phyloP scores from a whole-genome alignment of 1,140 invertebrate species.

The Magallana angulata region DNA sequence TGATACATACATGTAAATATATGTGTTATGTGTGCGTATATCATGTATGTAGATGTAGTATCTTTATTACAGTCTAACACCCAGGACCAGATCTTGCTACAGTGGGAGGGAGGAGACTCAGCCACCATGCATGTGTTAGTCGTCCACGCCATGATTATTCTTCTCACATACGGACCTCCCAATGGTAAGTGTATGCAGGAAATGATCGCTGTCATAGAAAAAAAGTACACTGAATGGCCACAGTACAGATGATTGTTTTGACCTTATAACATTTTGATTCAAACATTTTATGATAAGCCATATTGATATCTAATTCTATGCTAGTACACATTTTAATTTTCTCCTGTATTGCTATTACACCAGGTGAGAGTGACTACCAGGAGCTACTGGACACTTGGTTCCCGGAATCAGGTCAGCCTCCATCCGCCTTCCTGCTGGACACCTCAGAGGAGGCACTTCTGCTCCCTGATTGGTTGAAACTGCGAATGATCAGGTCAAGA shows the following conservation, averaged over 20 bases:
- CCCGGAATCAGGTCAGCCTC: conserved; percentile 80
- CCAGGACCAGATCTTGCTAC: conserved; percentile 85
- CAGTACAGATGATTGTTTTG: no score
- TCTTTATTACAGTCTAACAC: conserved; percentile 85
- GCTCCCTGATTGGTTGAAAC: conserved; percentile 95
- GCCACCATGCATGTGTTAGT: conserved; percentile 92
- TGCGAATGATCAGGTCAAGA: conserved; percentile 94
- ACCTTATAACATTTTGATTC: no score
- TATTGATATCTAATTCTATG: no score
- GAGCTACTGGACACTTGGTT: conserved; percentile 87
- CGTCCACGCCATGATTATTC: conserved; percentile 96
- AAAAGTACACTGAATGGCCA: no score
- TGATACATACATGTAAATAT: no score
- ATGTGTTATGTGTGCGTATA: no score
- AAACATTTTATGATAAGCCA: no score
- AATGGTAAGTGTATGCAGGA: conserved; percentile 63
- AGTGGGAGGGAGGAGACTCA: conserved; percentile 91
- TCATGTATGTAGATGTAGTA: no score
- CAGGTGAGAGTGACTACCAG: conserved; percentile 76
- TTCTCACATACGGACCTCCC: conserved; percentile 86
- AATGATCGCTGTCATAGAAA: no score
- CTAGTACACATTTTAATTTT: background rate
- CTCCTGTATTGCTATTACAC: background rate
- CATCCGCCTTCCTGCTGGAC: conserved; percentile 90
- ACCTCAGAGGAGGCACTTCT: conserved; percentile 92